Conservation (phyloP, 2,888 invertebrate species). For the Sinohyriopsis cumingii region DNA sequence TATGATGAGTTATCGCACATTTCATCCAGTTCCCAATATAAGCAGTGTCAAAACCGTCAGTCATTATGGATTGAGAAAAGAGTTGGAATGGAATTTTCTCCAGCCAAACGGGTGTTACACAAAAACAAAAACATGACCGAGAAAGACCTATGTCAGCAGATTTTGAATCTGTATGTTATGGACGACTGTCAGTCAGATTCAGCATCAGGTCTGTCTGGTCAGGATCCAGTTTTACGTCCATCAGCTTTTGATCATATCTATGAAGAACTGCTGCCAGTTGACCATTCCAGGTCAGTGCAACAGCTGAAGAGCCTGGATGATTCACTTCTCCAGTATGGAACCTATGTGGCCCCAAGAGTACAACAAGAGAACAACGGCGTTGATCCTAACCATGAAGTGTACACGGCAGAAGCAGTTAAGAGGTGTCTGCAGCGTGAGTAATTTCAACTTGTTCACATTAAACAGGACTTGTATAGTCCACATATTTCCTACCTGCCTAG, state of each 20-base stretch:
- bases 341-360: slow-evolving; percentile 36
- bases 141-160: slow-evolving; percentile 44
- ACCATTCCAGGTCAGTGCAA: not conserved
- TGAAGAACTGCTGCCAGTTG: not conserved
- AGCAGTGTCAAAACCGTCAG: too few species aligned
- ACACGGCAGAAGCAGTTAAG: too few species aligned
- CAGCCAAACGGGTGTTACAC: slow-evolving; percentile 35
- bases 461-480: too few species aligned
- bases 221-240: not conserved
- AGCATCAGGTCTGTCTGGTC: not conserved
- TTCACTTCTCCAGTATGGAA: slow-evolving; percentile 33
- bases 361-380: slow-evolving; percentile 28
- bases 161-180: slow-evolving; percentile 47
- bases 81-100: slow-evolving; percentile 33
- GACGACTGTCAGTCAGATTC: slow-evolving; percentile 40
- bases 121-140: slow-evolving; percentile 40
- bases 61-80: slow-evolving; percentile 26
- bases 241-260: slow-evolving; percentile 1
- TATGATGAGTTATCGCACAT: too few species aligned
- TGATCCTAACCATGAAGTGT: too few species aligned
- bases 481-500: too few species aligned
- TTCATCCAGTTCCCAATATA: too few species aligned
- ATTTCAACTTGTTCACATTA: too few species aligned
- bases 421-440: too few species aligned
- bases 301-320: slow-evolving; percentile 11